A percentile compares a stretch with the other conserved stretches of the same genome.
phyloP scores from a whole-genome alignment of 2,888 invertebrate species.

The Drosophila aldrichi region DNA sequence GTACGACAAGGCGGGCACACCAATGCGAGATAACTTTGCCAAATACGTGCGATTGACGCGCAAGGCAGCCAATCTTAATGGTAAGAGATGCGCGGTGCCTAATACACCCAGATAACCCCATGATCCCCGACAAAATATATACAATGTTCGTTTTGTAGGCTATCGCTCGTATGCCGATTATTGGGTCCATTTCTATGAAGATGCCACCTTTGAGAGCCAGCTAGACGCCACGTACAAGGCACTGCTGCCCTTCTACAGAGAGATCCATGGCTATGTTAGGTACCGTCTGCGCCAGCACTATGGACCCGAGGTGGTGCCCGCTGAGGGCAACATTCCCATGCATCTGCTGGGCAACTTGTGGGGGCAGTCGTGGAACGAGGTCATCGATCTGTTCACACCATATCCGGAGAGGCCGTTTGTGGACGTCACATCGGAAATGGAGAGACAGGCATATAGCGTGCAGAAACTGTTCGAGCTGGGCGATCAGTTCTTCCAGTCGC shows the following conservation, averaged over 20 bases:
- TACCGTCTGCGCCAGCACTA: constrained; percentile 89
- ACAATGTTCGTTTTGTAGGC: constrained; percentile 85
- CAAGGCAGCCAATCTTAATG: constrained; percentile 90
- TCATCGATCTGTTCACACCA: constrained; percentile 88
- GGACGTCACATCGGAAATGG: constrained; percentile 90
- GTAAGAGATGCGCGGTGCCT: constrained; percentile 83
- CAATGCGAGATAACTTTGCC: constrained; percentile 87
- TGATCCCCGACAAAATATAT: constrained; percentile 4
- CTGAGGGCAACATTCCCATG: constrained; percentile 90
- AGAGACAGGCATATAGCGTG: constrained; percentile 89
- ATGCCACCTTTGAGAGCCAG: constrained; percentile 89
- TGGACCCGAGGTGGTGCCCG: constrained; percentile 88
- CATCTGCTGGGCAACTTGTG: constrained; percentile 93
- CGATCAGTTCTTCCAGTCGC: constrained; percentile 93
- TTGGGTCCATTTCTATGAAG: constrained; percentile 91
- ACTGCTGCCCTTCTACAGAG: constrained; percentile 91
- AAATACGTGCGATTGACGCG: constrained; percentile 89
- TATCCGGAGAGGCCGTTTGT: constrained; percentile 89
- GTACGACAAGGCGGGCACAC: constrained; percentile 90
- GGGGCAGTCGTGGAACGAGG: constrained; percentile 90
- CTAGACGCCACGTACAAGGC: constrained; percentile 89
- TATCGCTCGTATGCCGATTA: constrained; percentile 89
- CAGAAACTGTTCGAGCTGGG: constrained; percentile 92
- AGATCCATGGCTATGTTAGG: constrained; percentile 93
- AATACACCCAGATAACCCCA: constrained; percentile 20